These are phyloP conservation scores for Microplitis manilae DNA, from an alignment of 2,888 invertebrate species.

Conservation along the genomic window DNA sequence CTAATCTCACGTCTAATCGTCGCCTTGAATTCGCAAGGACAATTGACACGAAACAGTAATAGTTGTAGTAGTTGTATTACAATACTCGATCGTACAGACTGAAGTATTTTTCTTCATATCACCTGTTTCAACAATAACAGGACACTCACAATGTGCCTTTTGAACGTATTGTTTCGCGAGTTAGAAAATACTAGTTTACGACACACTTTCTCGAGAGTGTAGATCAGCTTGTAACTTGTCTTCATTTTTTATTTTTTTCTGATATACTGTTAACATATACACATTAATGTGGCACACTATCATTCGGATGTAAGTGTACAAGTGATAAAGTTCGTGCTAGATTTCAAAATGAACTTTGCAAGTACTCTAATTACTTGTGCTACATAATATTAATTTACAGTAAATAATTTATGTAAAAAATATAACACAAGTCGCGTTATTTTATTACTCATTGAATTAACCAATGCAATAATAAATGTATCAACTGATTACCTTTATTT, in stretches of 20 bases:
- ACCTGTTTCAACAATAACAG: not conserved
- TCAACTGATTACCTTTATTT: not conserved
- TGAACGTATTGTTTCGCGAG: not conserved
- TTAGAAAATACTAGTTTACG: not conserved
- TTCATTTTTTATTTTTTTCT: not conserved
- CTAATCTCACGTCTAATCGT: constrained; percentile 19
- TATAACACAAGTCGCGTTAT: not conserved
- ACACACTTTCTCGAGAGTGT: not conserved
- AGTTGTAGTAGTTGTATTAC: not conserved
- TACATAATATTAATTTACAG: not conserved
- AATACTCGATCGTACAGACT: not conserved
- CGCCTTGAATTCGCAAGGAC: constrained; percentile 27
- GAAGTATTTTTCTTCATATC: not conserved
- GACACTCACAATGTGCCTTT: not conserved
- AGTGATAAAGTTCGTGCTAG: not conserved
- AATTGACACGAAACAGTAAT: not conserved
- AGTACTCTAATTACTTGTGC: not conserved
- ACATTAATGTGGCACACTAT: not conserved
- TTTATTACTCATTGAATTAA: no score
- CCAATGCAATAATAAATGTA: no score
- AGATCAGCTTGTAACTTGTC: not conserved
- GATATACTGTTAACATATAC: not conserved
- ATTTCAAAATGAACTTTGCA: not conserved
- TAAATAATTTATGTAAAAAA: not conserved
- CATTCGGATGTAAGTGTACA: not conserved